Evolutionary conservation across 1,140 invertebrate genomes (phyloP).

Genomic region (Diploscapter pachys): DNA sequence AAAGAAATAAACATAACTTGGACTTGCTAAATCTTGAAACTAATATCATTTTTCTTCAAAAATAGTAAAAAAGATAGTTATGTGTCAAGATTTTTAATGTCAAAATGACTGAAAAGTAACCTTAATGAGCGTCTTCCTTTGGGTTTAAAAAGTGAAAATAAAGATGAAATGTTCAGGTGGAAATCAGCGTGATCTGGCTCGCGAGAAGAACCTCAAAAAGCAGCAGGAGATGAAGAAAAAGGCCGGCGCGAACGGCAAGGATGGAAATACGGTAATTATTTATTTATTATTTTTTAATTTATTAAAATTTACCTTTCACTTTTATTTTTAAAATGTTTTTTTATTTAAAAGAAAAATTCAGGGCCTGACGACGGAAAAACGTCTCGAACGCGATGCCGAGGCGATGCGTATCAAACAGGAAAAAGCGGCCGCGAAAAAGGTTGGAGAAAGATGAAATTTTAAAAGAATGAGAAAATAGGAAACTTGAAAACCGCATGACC

Average conservation of each 20-base stretch:
- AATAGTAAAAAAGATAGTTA: too few relatives aligned
- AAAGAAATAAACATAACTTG: too few relatives aligned
- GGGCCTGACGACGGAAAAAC: constrained; percentile 47
- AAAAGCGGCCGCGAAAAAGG: constrained; percentile 48
- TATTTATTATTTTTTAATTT: neutral
- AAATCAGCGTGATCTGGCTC: constrained; percentile 55
- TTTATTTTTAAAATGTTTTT: neutral
- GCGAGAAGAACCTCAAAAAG: constrained; percentile 54
- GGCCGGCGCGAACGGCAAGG: constrained; percentile 24
- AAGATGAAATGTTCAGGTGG: constrained; percentile 55
- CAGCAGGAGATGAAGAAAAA: constrained; percentile 41
- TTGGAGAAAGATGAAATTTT: too few relatives aligned
- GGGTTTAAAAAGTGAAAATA: too few relatives aligned
- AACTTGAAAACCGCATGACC: too few relatives aligned
- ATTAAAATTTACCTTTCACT: neutral
- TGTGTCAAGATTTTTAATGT: too few relatives aligned
- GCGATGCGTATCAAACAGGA: constrained; percentile 52
- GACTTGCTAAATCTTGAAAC: too few relatives aligned
- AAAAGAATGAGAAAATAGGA: too few relatives aligned
- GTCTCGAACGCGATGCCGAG: constrained; percentile 51
- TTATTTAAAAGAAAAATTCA: constrained; percentile 21
- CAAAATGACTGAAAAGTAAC: too few relatives aligned
- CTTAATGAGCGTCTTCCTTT: too few relatives aligned
- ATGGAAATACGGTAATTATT: constrained; percentile 32
- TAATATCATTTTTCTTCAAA: too few relatives aligned